Evolutionary conservation across 2,797 vertebrate genomes (phyloP).

Genomic region (Cygnus olor): DNA sequence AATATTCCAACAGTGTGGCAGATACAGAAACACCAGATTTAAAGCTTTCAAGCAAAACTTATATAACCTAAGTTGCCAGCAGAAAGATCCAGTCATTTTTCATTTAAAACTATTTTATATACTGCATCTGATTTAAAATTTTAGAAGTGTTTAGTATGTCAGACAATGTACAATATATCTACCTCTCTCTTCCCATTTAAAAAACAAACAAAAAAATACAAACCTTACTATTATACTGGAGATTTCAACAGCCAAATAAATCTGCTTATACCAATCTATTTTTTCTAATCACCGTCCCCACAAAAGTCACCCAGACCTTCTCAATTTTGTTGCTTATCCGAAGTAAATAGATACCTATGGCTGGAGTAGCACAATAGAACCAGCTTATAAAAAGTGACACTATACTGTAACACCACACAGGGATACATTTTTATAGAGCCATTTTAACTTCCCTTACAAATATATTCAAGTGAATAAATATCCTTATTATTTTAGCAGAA

Average conservation of each 20-base stretch:
- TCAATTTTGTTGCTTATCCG: constrained; percentile 50
- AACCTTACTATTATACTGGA: neutral
- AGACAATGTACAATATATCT: constrained; percentile 48
- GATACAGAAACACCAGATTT: constrained; percentile 84
- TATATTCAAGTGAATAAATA: constrained; percentile 57
- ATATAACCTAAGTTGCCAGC: constrained; percentile 86
- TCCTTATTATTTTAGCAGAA: constrained; percentile 45
- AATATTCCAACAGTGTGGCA: constrained; percentile 87
- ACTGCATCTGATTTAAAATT: constrained; percentile 73
- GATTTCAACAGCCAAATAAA: constrained; percentile 35
- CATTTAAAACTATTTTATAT: constrained; percentile 63
- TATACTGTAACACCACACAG: constrained; percentile 29
- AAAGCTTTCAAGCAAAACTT: constrained; percentile 86
- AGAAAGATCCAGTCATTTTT: constrained; percentile 81
- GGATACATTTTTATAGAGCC: neutral
- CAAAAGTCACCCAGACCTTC: constrained; percentile 32
- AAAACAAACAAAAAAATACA: neutral
- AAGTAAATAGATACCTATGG: constrained; percentile 30
- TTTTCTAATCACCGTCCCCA: constrained; percentile 45
- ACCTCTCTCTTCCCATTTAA: constrained; percentile 46
- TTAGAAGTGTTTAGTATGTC: constrained; percentile 52
- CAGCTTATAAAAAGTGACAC: neutral
- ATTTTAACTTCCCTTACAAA: constrained; percentile 65
- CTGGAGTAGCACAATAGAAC: constrained; percentile 22
- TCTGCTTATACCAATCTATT: constrained; percentile 21